phyloP scores from a whole-genome alignment of 2,797 vertebrate species.

The Otolemur crassicaudatus region DNA sequence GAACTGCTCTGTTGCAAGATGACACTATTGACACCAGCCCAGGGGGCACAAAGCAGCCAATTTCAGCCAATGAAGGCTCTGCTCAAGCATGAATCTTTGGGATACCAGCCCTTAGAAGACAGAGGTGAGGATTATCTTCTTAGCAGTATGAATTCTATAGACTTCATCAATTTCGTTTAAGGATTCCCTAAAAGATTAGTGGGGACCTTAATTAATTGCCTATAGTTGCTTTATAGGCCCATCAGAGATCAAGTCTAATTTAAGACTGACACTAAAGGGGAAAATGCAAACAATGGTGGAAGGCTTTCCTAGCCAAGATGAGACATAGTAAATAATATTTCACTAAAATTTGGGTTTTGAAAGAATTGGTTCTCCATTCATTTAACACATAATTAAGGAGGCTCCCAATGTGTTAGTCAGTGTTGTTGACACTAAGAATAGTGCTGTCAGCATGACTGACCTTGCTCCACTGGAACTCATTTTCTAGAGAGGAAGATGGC shows the following conservation, averaged over 20 bases:
- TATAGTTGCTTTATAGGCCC: neutral
- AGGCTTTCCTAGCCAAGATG: neutral
- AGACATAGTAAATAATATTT: constrained; percentile 12
- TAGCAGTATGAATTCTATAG: neutral
- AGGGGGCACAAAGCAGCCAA: neutral
- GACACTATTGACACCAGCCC: neutral
- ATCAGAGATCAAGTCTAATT: neutral
- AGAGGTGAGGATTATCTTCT: constrained; percentile 56
- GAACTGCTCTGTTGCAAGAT: constrained; percentile 47
- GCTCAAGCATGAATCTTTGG: neutral
- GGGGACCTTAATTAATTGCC: too few species aligned
- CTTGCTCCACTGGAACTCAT: neutral
- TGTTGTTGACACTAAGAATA: neutral
- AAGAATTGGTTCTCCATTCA: neutral
- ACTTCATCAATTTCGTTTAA: neutral
- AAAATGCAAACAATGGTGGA: neutral
- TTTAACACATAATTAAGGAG: neutral
- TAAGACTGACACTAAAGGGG: neutral
- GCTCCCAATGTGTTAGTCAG: neutral
- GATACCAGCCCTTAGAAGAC: neutral
- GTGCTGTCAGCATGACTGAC: neutral
- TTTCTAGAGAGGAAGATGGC: neutral
- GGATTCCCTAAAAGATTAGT: neutral
- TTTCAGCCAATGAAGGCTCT: constrained; percentile 33
- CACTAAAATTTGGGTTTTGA: neutral